Evolutionary conservation across 2,797 vertebrate species (phyloP), one percentile per base, ranked within the genome.

Genomic region (Mallotus villosus): DNA sequence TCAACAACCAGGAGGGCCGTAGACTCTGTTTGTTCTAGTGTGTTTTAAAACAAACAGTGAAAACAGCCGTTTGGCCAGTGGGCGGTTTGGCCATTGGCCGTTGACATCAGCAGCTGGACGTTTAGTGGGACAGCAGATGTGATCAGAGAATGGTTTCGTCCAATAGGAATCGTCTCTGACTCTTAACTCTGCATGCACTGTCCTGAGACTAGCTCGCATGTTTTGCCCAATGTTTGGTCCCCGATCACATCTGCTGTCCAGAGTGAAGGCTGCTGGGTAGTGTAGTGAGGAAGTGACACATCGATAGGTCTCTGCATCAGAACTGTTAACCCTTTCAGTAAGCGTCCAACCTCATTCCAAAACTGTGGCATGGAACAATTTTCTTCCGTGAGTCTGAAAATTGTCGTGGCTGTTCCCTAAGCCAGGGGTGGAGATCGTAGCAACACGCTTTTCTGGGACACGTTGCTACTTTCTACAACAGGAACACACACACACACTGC

Each of bases 341-440:
- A 34, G 59, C 57, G 21, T 27, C 2, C 8, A 49, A 68, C 64
- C 25, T 27, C 57, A 73, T 84, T 76, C 73, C 78, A 76, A 82
- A 82, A 78, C 70, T 65, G 70, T 77, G 82, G 75, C 73, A 76
- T 70, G 71, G 70, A 79, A 67, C 74, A 81, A 83, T 85, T 82
- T 84, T 85, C 79, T 77, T 80, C 67, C 19, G 25, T 51, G 27
- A 72, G 76, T 78, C 59, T 76, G 79, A 88, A 88, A 84, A 85
- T 83, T 81, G 78, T 81, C 62, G 75, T 57, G 1, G 68, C 21
- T 19, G 12, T 41, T 63, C 8, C 63, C 55, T 74, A 67, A 29
- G 63, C 66, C 70, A 80, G 78, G 78, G 9, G 11, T 34, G 25
- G 4, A 53, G 24, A 14, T 27, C 8, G 24, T 8, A 79, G 51